These are phyloP conservation scores for Turdus rufiventris DNA, from an alignment of 2,113 vertebrate species.

Conservation along the genomic window DNA sequence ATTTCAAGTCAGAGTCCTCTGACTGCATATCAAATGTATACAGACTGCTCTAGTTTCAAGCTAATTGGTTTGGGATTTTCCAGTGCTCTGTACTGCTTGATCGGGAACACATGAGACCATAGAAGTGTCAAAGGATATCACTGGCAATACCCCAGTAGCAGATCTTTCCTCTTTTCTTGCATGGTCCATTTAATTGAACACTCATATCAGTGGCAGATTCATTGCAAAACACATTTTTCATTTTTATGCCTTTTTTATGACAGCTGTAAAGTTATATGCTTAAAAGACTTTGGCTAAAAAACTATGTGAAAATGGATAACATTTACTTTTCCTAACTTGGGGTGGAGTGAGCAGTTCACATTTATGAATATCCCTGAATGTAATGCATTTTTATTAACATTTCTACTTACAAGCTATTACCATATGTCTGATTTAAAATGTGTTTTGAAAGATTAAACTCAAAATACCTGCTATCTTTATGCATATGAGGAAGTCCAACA, in stretches of 20 bases:
- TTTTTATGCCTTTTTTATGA: slow-evolving; percentile 57
- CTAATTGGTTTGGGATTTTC: slow-evolving; percentile 53
- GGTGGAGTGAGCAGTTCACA: neutral
- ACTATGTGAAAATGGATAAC: slow-evolving; percentile 46
- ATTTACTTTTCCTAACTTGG: slow-evolving; percentile 48
- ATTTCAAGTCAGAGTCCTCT: slow-evolving; percentile 55
- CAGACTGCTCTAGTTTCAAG: slow-evolving; percentile 49
- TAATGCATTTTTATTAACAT: slow-evolving; percentile 40
- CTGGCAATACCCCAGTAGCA: slow-evolving; percentile 59
- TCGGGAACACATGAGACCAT: slow-evolving; percentile 60
- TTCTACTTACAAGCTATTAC: slow-evolving; percentile 50
- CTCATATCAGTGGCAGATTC: slow-evolving; percentile 59
- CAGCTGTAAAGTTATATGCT: slow-evolving; percentile 51
- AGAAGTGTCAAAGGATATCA: slow-evolving; percentile 44
- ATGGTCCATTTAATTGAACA: slow-evolving; percentile 53
- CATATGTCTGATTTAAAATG: neutral
- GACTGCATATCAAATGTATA: slow-evolving; percentile 22
- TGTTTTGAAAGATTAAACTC: neutral
- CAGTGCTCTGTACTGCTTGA: slow-evolving; percentile 53
- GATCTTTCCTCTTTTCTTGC: slow-evolving; percentile 41
- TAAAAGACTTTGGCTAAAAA: slow-evolving; percentile 53
- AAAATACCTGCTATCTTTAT: neutral
- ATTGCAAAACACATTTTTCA: slow-evolving; percentile 65
- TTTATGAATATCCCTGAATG: neutral
- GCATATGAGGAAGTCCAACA: neutral